phyloP scores from a whole-genome alignment of 2,797 vertebrate genomes.

The Ciconia nigra region DNA sequence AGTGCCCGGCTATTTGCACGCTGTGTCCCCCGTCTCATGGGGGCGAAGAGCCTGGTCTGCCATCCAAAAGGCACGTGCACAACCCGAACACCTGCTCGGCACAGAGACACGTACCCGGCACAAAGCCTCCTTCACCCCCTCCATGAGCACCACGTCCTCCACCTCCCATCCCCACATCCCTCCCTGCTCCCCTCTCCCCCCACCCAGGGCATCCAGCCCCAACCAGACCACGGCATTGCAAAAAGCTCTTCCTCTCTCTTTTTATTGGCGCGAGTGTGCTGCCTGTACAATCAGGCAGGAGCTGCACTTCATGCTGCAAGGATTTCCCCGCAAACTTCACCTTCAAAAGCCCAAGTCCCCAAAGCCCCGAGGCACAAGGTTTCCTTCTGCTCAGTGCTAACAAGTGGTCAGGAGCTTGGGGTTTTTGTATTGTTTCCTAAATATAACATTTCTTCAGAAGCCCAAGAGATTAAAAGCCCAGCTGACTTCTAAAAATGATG shows the following conservation, averaged over 20 bases:
- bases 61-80: fast-evolving
- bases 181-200: background rate
- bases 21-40: fast-evolving
- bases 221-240: background rate
- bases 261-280: fast-evolving
- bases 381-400: background rate
- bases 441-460: background rate
- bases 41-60: fast-evolving
- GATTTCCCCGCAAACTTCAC: constrained; percentile 24
- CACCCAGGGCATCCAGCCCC: background rate
- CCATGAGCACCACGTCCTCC: fast-evolving
- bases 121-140: background rate
- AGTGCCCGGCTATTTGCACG: fast-evolving
- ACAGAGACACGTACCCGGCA: fast-evolving
- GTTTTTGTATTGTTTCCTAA: background rate
- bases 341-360: background rate
- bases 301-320: background rate
- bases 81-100: fast-evolving
- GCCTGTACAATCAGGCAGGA: background rate
- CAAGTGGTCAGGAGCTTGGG: background rate
- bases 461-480: background rate
- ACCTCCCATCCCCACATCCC: background rate
- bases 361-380: background rate
- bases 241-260: background rate
- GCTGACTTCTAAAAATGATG: background rate